A percentile compares a stretch with the other conserved stretches of the same genome.
phyloP scores from a whole-genome alignment of 2,888 invertebrate genomes.

The Meteorus colon region DNA sequence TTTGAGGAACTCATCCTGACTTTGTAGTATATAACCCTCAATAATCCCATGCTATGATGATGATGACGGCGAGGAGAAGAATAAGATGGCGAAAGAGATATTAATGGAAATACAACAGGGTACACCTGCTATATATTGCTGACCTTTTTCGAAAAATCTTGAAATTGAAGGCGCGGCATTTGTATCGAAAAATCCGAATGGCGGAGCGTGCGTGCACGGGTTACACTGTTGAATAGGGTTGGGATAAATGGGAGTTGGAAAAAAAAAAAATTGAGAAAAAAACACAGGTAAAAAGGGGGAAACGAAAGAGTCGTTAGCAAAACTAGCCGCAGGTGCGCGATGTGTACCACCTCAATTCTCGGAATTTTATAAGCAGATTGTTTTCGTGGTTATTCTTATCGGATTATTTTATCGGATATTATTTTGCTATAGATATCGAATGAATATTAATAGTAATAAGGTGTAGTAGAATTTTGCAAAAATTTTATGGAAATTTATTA shows the following conservation, averaged over 20 bases:
- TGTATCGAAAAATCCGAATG: conserved; percentile 18
- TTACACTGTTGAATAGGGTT: conserved; percentile 26
- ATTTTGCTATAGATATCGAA: no score
- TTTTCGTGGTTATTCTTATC: conserved; percentile 9
- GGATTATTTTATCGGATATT: no score
- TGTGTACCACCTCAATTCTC: not conserved
- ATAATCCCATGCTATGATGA: not conserved
- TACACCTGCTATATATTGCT: conserved; percentile 38
- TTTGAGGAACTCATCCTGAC: conserved; percentile 14
- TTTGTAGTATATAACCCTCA: conserved; percentile 32
- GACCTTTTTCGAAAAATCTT: conserved; percentile 33
- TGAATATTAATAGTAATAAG: no score
- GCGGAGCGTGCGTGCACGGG: conserved; percentile 25
- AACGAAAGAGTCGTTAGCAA: conserved; percentile 42
- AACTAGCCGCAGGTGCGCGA: conserved; percentile 45
- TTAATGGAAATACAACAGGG: conserved; percentile 35
- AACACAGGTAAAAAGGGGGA: conserved; percentile 22
- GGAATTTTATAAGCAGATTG: not conserved
- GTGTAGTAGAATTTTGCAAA: no score
- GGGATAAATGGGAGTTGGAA: conserved; percentile 30
- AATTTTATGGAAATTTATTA: no score
- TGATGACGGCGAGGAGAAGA: conserved; percentile 4
- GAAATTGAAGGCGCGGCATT: conserved; percentile 38
- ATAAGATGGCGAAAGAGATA: conserved; percentile 35
- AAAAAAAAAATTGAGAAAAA: conserved; percentile 5